Base-by-base conservation (phyloP, 2,888 invertebrate species). In the Drosophila greeni region DNA sequence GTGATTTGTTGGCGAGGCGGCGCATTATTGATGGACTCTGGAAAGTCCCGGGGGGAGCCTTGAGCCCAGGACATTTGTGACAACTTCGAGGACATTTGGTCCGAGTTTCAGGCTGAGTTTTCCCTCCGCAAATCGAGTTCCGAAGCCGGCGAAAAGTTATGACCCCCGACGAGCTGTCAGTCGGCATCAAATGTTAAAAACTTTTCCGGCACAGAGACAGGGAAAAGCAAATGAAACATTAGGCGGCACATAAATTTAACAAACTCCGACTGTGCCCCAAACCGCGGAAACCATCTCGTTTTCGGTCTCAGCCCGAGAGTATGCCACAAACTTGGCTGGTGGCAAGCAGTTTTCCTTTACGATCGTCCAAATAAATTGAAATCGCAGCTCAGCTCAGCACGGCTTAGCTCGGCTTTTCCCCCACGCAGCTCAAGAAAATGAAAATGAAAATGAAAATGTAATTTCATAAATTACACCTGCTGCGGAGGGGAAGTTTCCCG, bases 281-380 rank as follows among this genome's bases (percentile, higher is more conserved):
- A 24, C 56, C 48, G 20, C 23, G 20, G 14, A 34, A 20, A 37
- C 3, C 45, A 51, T 24, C 52, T 24, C 23, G 23, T 33, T 20
- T 18, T 34, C 62, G 20, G 20, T 54, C 72, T 16, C 62, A 26
- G 20, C 66, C 74, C 34, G 42, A 69, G 70, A 62, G 69, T 65
- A 68, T 76, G 72, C 72, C 33, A 60, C 66, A 54, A 14, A 31
- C 43, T 42, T 45, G 29, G 11, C 23, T 40, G 40, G 57, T 54
- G 58, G 40, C 40, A 48, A 58, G 73, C 76, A 57, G 65, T 77
- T 71, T 68, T 81, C 74, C 70, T 79, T 47, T 78, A 76, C 52
- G 82, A 70, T 67, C 74, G 53, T 70, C 34, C 39, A 59, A 82
- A 66, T 79, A 79, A 82, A 79, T 82, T 79, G 82, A 79, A 79